Evolutionary conservation across 35 echinoderm and acorn worm genomes (phyloP).

Genomic region (Amphiura filiformis): DNA sequence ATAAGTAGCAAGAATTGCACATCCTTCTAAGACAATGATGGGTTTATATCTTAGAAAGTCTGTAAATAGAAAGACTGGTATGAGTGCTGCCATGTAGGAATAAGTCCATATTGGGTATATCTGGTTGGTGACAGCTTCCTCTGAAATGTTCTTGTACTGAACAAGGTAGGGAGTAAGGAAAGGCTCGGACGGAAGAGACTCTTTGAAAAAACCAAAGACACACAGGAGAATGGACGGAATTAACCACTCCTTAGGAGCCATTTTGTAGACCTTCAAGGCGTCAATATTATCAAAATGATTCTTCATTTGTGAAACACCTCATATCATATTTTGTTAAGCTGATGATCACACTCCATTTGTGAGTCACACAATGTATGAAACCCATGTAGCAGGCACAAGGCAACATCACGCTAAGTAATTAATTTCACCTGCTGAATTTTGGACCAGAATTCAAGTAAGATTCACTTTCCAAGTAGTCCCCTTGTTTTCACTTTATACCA

Average conservation of each 20-base stretch:
- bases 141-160: slow-evolving; percentile 70
- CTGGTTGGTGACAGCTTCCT: slow-evolving; percentile 60
- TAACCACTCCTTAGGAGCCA: slow-evolving; percentile 37
- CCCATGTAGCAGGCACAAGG: too few relatives aligned
- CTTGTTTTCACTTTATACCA: too few relatives aligned
- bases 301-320: too few relatives aligned
- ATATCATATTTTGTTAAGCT: too few relatives aligned
- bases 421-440: too few relatives aligned
- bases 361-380: too few relatives aligned
- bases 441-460: too few relatives aligned
- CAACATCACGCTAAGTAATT: too few relatives aligned
- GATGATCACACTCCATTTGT: too few relatives aligned
- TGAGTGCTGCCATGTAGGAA: slow-evolving; percentile 78
- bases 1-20: slow-evolving; percentile 64
- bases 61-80: slow-evolving; percentile 86
- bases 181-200: slow-evolving; percentile 83
- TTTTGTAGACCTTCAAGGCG: too few relatives aligned
- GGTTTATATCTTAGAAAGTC: slow-evolving; percentile 92
- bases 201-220: slow-evolving; percentile 90
- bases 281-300: too few relatives aligned
- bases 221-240: slow-evolving; percentile 72
- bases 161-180: slow-evolving; percentile 85
- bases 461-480: too few relatives aligned
- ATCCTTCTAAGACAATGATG: slow-evolving; percentile 75
- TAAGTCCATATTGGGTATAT: slow-evolving; percentile 96